Evolutionary conservation across 2,113 vertebrate species (phyloP).

Genomic region (Indicator maculatus): DNA sequence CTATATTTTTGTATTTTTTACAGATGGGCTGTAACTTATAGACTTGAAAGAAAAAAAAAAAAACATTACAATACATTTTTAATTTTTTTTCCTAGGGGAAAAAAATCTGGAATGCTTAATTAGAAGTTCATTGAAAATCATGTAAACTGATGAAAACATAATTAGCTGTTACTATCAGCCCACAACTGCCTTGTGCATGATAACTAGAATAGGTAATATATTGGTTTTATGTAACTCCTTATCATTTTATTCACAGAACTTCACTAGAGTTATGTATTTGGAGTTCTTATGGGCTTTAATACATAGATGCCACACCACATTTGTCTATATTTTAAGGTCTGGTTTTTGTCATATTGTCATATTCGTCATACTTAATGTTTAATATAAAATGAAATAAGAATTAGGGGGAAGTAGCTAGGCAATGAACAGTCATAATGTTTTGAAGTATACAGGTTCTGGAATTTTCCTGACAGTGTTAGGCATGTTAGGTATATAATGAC

Average conservation of each 20-base stretch:
- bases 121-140: background rate
- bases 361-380: background rate
- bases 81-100: background rate
- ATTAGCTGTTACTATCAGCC: background rate
- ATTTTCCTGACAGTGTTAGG: background rate
- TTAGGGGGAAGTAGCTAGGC: background rate
- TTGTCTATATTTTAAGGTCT: background rate
- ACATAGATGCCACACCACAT: background rate
- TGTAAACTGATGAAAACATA: background rate
- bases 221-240: background rate
- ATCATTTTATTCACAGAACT: background rate
- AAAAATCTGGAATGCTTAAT: background rate
- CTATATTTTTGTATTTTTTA: background rate
- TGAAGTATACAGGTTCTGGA: background rate
- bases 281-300: background rate
- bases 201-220: background rate
- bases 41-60: background rate
- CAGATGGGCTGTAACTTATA: background rate
- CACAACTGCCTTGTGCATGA: background rate
- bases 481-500: background rate
- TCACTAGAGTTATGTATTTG: background rate
- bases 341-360: background rate
- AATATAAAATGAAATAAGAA: background rate
- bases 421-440: background rate
- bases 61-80: background rate